Percentiles rank a stretch among this genome's conserved stretches.
Evolutionary conservation across 2,113 vertebrate genomes (phyloP).

Genomic region (Tylochromis polylepis): DNA sequence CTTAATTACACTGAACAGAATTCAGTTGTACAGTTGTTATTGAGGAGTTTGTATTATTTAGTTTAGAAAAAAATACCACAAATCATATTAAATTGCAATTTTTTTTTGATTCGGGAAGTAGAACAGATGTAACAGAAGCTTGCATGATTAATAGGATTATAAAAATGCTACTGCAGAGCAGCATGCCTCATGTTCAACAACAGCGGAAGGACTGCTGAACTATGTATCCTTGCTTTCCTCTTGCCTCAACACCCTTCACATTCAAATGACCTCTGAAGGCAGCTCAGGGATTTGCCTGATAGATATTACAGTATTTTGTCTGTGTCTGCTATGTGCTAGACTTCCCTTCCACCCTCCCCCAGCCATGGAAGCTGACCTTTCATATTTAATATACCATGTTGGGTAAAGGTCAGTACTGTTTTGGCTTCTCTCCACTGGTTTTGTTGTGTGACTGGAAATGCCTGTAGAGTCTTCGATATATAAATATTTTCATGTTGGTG

Average conservation of each 20-base stretch:
- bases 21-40: not conserved
- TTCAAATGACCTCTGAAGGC: slow-evolving; percentile 62
- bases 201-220: slow-evolving; percentile 7
- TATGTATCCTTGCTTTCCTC: slow-evolving; percentile 11
- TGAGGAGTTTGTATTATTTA: not conserved
- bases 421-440: slow-evolving; percentile 70
- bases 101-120: not conserved
- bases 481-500: slow-evolving; percentile 65
- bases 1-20: slow-evolving; percentile 29
- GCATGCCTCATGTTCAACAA: slow-evolving; percentile 7
- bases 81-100: not conserved
- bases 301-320: slow-evolving; percentile 62
- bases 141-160: not conserved
- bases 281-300: slow-evolving; percentile 26
- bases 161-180: not conserved
- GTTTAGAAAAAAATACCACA: not conserved
- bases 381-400: slow-evolving; percentile 73
- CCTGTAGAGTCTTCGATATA: slow-evolving; percentile 45
- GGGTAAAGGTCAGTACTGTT: slow-evolving; percentile 76
- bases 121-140: slow-evolving; percentile 20
- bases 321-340: slow-evolving; percentile 28
- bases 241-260: slow-evolving; percentile 28
- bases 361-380: slow-evolving; percentile 68
- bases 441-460: slow-evolving; percentile 70
- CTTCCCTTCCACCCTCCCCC: slow-evolving; percentile 25